Evolutionary conservation across 2,113 vertebrate species (phyloP).

Genomic region (Silurus glanis): DNA sequence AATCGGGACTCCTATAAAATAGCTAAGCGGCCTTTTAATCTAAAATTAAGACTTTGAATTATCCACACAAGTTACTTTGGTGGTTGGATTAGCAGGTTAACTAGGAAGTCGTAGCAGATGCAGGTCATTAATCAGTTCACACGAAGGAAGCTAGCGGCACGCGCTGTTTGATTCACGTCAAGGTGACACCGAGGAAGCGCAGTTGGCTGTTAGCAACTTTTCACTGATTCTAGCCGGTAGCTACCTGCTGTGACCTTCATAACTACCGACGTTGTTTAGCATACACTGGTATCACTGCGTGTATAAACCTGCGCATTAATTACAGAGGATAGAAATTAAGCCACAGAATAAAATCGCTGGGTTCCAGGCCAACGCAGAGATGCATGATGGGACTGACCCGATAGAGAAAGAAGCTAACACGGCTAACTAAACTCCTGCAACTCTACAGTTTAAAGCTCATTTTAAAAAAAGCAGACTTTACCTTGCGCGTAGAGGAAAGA

Average conservation of each 20-base stretch:
- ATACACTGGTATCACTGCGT: background rate
- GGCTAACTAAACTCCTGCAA: background rate
- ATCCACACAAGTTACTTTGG: background rate
- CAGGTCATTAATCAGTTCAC: background rate
- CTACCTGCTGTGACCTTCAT: slow-evolving; percentile 20
- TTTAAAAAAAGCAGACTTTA: slow-evolving; percentile 10
- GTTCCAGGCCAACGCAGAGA: background rate
- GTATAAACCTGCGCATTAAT: background rate
- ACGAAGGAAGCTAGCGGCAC: background rate
- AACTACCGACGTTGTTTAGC: background rate
- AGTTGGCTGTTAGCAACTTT: background rate
- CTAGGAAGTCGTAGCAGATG: background rate
- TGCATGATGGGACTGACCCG: slow-evolving; percentile 8
- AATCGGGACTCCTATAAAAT: no score
- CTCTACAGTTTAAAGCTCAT: background rate
- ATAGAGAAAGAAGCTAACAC: background rate
- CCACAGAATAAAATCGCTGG: background rate
- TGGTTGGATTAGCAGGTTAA: background rate
- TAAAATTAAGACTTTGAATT: no score
- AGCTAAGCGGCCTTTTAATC: background rate
- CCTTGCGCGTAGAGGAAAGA: slow-evolving; percentile 50
- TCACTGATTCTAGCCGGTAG: background rate
- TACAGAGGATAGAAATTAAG: background rate
- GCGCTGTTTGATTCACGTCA: background rate
- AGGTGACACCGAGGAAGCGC: slow-evolving; percentile 9